Percentiles rank a stretch among this genome's conserved stretches.
These are phyloP conservation scores for Linurgus olivaceus DNA, from an alignment of 2,797 vertebrate species.

Conservation along the genomic window DNA sequence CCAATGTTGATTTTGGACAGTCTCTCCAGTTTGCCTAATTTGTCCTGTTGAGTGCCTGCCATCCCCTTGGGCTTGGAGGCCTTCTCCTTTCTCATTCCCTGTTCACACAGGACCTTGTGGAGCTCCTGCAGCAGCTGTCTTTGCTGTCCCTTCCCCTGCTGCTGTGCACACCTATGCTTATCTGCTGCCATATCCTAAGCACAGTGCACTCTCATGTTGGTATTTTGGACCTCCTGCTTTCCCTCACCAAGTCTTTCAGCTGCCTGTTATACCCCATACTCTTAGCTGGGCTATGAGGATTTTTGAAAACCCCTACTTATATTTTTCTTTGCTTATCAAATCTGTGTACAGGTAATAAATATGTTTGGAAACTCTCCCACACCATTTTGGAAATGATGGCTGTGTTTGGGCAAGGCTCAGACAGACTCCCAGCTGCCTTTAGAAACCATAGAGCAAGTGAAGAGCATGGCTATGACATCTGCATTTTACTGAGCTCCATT, in stretches of 20 bases:
- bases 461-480: background rate
- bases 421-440: background rate
- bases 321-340: background rate
- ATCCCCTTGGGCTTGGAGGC: background rate
- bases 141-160: background rate
- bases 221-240: background rate
- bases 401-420: background rate
- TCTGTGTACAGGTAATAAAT: background rate
- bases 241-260: background rate
- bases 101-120: background rate
- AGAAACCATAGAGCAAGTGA: background rate
- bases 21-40: background rate
- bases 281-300: background rate
- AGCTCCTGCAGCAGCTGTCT: background rate
- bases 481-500: background rate
- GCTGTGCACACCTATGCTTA: fast-evolving
- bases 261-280: background rate
- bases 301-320: background rate
- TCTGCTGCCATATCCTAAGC: background rate
- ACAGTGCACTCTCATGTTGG: background rate
- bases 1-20: background rate
- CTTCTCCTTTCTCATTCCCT: background rate
- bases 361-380: background rate
- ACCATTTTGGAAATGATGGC: background rate
- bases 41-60: background rate